A percentile compares a stretch with the other conserved stretches of the same genome.
Conservation (phyloP, 2,797 vertebrate genomes). For the Telmatherina bonti region DNA sequence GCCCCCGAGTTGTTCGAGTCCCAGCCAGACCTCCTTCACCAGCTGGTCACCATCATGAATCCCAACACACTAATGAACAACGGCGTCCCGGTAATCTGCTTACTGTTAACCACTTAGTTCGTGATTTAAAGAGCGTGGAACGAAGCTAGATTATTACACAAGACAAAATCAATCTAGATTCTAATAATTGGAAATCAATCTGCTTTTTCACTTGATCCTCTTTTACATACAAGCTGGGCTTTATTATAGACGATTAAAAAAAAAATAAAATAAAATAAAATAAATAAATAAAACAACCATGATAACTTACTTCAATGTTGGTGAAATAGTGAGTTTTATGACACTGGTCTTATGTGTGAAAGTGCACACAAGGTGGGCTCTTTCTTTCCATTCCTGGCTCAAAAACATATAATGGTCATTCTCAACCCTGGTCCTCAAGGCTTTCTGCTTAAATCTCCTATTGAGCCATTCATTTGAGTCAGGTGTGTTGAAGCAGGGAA, state of each 20-base stretch:
- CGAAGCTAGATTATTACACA: not conserved
- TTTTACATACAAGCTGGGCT: not conserved
- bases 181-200: not conserved
- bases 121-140: slow-evolving; percentile 8
- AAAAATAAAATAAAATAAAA: too few species aligned
- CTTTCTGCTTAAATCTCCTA: too few species aligned
- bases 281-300: too few species aligned
- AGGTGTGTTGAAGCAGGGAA: too few species aligned
- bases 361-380: too few species aligned
- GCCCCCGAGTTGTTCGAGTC: slow-evolving; percentile 97
- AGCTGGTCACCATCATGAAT: slow-evolving; percentile 99
- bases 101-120: not conserved
- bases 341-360: not conserved
- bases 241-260: too few species aligned
- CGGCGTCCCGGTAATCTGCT: slow-evolving; percentile 90
- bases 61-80: slow-evolving; percentile 98
- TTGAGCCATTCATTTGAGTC: too few species aligned
- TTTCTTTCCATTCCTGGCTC: not conserved
- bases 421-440: too few species aligned
- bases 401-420: not conserved
- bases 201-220: not conserved
- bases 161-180: not conserved
- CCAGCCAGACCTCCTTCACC: slow-evolving; percentile 98
- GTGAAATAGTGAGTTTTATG: not conserved
- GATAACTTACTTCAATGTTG: too few species aligned